These are phyloP conservation scores for Acanthaster planci DNA, from an alignment of 35 echinoderm and acorn worm genomes.

Conservation along the genomic window DNA sequence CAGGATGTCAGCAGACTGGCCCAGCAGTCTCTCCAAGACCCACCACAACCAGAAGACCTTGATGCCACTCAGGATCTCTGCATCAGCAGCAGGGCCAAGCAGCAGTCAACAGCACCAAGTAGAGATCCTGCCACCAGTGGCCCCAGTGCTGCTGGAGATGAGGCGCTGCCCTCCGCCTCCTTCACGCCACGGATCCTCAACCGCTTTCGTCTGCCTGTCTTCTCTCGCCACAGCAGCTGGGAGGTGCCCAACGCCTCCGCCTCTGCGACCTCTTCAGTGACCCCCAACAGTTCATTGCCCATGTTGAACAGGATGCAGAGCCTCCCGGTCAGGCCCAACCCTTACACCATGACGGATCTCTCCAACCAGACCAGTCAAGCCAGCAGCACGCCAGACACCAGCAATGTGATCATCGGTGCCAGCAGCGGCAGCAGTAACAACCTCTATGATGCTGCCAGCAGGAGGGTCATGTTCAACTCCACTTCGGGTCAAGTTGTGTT, in stretches of 20 bases:
- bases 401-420: too few species aligned
- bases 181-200: background rate
- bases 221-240: slow-evolving; percentile 7
- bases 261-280: background rate
- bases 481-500: background rate
- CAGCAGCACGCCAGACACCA: background rate
- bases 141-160: background rate
- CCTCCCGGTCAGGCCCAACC: background rate
- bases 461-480: slow-evolving; percentile 4
- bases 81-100: background rate
- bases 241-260: background rate
- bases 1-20: slow-evolving; percentile 1
- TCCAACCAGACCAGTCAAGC: background rate
- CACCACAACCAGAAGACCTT: background rate
- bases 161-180: background rate
- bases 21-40: background rate
- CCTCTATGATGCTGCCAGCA: background rate
- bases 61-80: background rate
- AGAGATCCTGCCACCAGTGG: background rate
- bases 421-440: background rate
- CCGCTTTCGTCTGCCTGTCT: slow-evolving; percentile 5
- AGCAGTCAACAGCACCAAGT: background rate
- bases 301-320: slow-evolving; percentile 25
- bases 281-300: background rate
- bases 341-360: slow-evolving; percentile 11